Base-by-base conservation (phyloP, 1,140 invertebrate genomes). In the Ridgeia piscesae region DNA sequence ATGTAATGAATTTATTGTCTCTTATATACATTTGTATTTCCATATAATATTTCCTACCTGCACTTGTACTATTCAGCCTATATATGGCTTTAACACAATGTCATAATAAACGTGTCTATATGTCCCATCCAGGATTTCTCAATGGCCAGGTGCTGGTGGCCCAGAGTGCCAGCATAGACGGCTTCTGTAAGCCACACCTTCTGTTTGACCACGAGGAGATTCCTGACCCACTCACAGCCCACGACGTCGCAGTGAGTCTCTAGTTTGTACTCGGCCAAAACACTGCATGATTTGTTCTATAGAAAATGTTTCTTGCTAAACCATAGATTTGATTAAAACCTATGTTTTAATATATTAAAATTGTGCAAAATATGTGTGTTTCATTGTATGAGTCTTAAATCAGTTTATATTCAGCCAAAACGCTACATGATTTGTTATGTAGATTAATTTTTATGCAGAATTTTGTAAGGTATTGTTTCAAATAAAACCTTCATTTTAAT, bases 111-210 rank as follows among this genome's bases (percentile, higher is more conserved):
- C 11, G 42, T 42, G 4, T 42, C 11, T 77, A 8, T 4, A 17
- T 77, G 58, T 77, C 17, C n/a, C n/a, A n/a, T 77, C 11, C 92
- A 94, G 94, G 93, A 89, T 93, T 94, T 33, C 93, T 92, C 21
- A 95, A 95, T 92, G 94, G 94, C 0, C 94, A 95, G 92, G 92
- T 94, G 17, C 50, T 95, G 90, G 93, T 93, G 27, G 93, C 93
- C n/a, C 92, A 94, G 17, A 92, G 92, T 4, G 92, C 94, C n/a
- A 91, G 93, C 33, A 93, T 95, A 58, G 92, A 94, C 91, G 94
- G 94, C 8, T 93, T 93, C 27, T 94, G 94, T 93, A 93, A 93
- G 77, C 93, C 94, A 27, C 92, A 35, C 27, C 88, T 95, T 11
- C 88, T 93, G 17, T 94, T 93, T 48, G 50, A 92, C 89, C 34